These are phyloP conservation scores for Sardinella longiceps DNA, from an alignment of 2,797 vertebrate genomes.

Conservation along the genomic window DNA sequence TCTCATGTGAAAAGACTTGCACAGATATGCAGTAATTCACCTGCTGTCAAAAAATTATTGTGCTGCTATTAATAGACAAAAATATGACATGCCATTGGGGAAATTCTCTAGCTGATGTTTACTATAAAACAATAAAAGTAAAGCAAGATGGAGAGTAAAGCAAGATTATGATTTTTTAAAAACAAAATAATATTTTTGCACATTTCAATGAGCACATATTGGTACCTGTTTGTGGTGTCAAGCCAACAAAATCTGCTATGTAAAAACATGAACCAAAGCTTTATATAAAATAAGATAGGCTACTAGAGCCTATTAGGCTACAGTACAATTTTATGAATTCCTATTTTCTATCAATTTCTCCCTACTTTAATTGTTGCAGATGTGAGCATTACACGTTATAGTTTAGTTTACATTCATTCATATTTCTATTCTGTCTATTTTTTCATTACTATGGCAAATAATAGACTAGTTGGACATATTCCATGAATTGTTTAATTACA, in stretches of 20 bases:
- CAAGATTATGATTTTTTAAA: neutral
- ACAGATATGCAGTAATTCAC: neutral
- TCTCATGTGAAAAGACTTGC: neutral
- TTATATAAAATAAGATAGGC: no score
- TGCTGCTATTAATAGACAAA: no score
- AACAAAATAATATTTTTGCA: neutral
- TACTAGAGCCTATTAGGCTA: no score
- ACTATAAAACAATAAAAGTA: neutral
- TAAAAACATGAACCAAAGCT: no score
- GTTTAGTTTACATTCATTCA: neutral
- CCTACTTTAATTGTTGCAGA: neutral
- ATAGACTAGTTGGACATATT: slow-evolving; percentile 55
- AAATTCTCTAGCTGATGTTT: neutral
- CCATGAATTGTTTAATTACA: slow-evolving; percentile 67
- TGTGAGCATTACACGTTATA: no score
- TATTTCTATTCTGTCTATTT: neutral
- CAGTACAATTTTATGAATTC: neutral
- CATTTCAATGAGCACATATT: neutral
- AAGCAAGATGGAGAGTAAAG: neutral
- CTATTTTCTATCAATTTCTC: neutral
- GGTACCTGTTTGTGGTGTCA: neutral
- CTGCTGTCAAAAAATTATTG: neutral
- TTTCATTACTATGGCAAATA: neutral
- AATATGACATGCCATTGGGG: no score
- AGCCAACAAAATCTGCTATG: neutral